These are phyloP conservation scores for Cotesia glomerata DNA, from an alignment of 1,140 invertebrate species.

Conservation along the genomic window DNA sequence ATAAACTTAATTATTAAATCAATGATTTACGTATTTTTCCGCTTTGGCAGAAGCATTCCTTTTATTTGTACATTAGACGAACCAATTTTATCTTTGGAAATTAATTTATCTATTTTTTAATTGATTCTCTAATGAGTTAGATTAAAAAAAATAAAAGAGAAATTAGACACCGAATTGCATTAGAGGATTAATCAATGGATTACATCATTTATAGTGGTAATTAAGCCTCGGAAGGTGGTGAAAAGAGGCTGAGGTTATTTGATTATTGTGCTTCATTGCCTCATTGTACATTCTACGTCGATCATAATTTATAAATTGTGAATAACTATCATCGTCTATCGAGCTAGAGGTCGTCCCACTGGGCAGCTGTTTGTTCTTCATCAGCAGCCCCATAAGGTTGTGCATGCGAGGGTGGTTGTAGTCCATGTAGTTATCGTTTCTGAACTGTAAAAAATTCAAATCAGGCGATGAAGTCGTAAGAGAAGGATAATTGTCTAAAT, in stretches of 20 bases:
- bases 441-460: conserved; percentile 4
- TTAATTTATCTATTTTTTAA: no score
- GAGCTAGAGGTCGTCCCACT: conserved; percentile 34
- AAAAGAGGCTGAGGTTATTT: no score
- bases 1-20: neutral
- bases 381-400: conserved; percentile 55
- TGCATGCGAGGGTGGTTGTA: conserved; percentile 54
- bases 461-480: conserved; percentile 42
- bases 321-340: conserved; percentile 36
- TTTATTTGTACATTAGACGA: neutral
- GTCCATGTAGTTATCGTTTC: conserved; percentile 38
- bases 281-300: conserved; percentile 38
- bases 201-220: no score
- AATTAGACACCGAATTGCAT: no score
- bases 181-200: no score
- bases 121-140: no score
- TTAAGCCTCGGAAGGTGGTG: no score
- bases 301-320: conserved; percentile 29
- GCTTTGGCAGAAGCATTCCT: neutral
- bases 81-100: no score
- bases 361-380: conserved; percentile 58
- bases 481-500: conserved; percentile 41
- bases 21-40: neutral
- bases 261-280: neutral
- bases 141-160: neutral